Conservation (phyloP, 2,888 invertebrate species). For the Dynastes grantii region DNA sequence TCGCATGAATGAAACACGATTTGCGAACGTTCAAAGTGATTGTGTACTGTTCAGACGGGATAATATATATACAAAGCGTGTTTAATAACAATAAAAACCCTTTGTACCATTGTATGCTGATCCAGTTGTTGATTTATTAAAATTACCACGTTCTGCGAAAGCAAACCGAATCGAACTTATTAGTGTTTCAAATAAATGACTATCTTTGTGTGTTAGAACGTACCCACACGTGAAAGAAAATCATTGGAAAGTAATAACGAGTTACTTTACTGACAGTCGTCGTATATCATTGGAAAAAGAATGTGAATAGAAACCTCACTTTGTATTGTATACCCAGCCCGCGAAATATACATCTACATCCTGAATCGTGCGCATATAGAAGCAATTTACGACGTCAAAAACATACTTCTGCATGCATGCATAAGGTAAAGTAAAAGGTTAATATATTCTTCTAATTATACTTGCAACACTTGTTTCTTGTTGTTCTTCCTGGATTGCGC, state of each 20-base stretch:
- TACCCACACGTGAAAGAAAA: neutral
- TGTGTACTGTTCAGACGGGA: neutral
- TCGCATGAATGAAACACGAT: neutral
- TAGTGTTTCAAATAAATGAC: neutral
- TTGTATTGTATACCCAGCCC: neutral
- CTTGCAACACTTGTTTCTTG: neutral
- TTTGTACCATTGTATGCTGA: neutral
- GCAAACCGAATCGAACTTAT: neutral
- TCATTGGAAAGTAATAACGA: neutral
- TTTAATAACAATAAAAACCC: neutral
- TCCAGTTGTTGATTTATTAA: neutral
- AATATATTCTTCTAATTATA: conserved; percentile 31
- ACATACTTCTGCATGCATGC: neutral
- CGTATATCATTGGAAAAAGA: conserved; percentile 13
- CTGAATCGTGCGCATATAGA: neutral
- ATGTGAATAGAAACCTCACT: conserved; percentile 18
- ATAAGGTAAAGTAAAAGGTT: conserved; percentile 38
- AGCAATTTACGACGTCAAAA: neutral
- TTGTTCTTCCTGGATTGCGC: conserved; percentile 22
- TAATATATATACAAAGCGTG: neutral
- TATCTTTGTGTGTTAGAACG: neutral
- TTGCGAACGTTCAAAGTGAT: neutral
- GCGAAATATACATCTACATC: neutral
- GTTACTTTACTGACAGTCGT: neutral
- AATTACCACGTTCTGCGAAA: neutral